A percentile compares a stretch with the other conserved stretches of the same genome.
Conservation (phyloP, 92 coral and sea anemone species). For the Palythoa heliodiscus region DNA sequence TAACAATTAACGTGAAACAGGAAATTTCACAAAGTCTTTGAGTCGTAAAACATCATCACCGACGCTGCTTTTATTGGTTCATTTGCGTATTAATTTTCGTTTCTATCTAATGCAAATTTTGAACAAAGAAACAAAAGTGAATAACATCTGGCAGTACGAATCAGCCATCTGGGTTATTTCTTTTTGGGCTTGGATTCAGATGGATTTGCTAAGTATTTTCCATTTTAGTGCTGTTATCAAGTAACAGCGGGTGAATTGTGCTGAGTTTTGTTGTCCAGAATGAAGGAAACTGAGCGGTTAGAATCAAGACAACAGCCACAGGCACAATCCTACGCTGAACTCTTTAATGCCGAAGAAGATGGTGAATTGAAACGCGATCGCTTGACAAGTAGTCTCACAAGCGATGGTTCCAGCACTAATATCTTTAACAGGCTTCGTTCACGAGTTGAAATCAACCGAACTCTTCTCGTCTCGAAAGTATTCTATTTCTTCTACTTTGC, state of each 20-base stretch:
- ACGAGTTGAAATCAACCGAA: slow-evolving; percentile 52
- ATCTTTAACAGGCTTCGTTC: slow-evolving; percentile 59
- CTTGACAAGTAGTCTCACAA: background rate
- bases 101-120: slow-evolving; percentile 34
- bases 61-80: slow-evolving; percentile 18
- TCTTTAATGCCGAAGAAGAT: slow-evolving; percentile 74
- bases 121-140: slow-evolving; percentile 12
- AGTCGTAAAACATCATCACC: background rate
- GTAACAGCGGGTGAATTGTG: background rate
- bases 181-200: background rate
- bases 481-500: slow-evolving; percentile 93
- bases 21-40: slow-evolving; percentile 10
- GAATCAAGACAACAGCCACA: slow-evolving; percentile 6
- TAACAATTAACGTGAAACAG: background rate
- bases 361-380: slow-evolving; percentile 19
- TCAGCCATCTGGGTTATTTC: slow-evolving; percentile 19
- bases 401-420: slow-evolving; percentile 24
- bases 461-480: slow-evolving; percentile 70
- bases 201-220: background rate
- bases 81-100: background rate
- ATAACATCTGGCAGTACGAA: slow-evolving; percentile 19
- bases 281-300: slow-evolving; percentile 3
- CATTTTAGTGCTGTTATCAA: background rate
- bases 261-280: background rate
- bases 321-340: slow-evolving; percentile 38